phyloP scores from a whole-genome alignment of 2,888 invertebrate genomes.

The Caenorhabditis zanzibari region DNA sequence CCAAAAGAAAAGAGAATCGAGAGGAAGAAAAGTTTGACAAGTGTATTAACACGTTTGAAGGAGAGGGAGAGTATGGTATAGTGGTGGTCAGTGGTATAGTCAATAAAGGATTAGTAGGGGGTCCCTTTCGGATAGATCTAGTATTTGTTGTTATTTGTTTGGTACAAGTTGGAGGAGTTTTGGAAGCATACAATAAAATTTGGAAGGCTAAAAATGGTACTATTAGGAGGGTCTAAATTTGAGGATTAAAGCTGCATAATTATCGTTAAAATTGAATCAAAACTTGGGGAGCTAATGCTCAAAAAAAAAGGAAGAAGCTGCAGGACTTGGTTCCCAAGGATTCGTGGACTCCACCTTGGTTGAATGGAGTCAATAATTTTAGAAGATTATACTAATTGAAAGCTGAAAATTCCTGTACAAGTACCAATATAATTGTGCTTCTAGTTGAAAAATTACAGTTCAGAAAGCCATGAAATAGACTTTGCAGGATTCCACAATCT shows the following conservation, averaged over 20 bases:
- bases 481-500: no score
- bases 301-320: neutral
- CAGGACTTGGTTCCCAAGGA: no score
- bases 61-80: neutral
- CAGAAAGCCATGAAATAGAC: no score
- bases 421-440: no score
- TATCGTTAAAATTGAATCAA: neutral
- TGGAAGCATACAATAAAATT: no score
- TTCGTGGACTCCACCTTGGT: no score
- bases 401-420: neutral
- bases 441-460: no score
- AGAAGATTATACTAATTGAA: neutral
- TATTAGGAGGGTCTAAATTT: no score
- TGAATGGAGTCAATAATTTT: neutral
- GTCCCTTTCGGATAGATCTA: neutral
- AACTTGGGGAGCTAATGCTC: neutral
- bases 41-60: constrained; percentile 59
- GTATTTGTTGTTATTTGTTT: constrained; percentile 20
- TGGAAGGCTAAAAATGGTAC: no score
- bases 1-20: constrained; percentile 15
- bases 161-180: neutral
- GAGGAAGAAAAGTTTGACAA: constrained; percentile 48
- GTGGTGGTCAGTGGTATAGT: constrained; percentile 35
- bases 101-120: constrained; percentile 35
- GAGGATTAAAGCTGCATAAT: neutral